These are phyloP conservation scores for Ascaphus truei DNA, from an alignment of 2,113 vertebrate species.

Conservation along the genomic window DNA sequence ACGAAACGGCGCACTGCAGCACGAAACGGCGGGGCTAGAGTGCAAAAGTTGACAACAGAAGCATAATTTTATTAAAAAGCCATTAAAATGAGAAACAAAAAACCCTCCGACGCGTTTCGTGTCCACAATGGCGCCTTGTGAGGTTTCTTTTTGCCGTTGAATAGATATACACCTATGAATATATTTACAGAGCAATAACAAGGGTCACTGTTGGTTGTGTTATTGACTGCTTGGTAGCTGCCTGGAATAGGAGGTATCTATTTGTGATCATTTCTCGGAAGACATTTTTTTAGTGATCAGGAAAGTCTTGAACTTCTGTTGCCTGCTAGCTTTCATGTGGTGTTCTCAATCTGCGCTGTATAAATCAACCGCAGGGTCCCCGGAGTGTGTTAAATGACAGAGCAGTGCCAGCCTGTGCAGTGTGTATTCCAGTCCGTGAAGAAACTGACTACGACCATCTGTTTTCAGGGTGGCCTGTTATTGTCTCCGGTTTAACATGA, in stretches of 20 bases:
- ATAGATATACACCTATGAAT: no score
- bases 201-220: background rate
- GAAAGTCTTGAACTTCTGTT: background rate
- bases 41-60: no score
- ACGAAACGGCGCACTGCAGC: no score
- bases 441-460: slow-evolving; percentile 19
- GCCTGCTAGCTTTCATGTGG: background rate
- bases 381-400: slow-evolving; percentile 17
- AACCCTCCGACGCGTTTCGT: no score
- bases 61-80: no score
- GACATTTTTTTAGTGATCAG: background rate
- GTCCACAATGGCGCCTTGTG: no score
- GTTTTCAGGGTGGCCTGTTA: background rate
- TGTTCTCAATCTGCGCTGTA: background rate
- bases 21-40: no score
- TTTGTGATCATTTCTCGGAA: no score
- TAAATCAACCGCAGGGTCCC: background rate
- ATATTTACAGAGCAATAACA: background rate
- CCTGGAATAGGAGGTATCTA: no score
- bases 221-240: no score
- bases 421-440: background rate
- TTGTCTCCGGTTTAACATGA: background rate
- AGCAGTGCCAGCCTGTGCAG: background rate
- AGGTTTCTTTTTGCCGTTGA: no score
- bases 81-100: no score